Evolutionary conservation across 2,113 vertebrate genomes (phyloP).

Genomic region (Spilogale gracilis): DNA sequence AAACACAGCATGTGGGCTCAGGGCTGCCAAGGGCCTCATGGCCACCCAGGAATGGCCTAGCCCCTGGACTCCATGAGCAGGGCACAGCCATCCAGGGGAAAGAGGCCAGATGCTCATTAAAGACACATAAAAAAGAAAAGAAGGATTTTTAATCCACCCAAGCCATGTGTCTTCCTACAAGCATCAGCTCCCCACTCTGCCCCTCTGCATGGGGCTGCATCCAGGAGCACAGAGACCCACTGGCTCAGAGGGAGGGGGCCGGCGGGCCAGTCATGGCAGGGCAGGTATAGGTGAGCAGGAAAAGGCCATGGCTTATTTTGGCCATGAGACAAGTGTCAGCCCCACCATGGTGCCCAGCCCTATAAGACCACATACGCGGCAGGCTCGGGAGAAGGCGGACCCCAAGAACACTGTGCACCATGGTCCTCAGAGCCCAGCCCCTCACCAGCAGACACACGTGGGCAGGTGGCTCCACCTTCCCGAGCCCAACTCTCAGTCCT

Average conservation of each 20-base stretch:
- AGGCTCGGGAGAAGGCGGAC: not conserved
- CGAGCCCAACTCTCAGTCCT: not conserved
- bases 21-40: fast-evolving
- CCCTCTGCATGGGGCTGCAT: not conserved
- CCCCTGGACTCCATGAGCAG: fast-evolving
- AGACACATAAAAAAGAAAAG: not conserved
- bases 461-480: not conserved
- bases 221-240: not conserved
- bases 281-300: not conserved
- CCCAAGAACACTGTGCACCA: not conserved
- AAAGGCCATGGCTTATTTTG: not conserved
- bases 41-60: too few species aligned
- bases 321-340: not conserved
- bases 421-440: not conserved
- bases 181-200: not conserved
- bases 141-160: not conserved
- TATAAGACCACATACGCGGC: not conserved
- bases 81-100: not conserved
- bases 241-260: not conserved
- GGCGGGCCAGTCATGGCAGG: fast-evolving
- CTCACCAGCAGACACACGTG: not conserved
- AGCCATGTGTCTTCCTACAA: not conserved
- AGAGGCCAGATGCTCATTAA: not conserved
- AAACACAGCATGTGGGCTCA: not conserved
- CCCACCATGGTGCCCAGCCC: not conserved